phyloP scores from a whole-genome alignment of 2,888 invertebrate genomes.

The Cyclophora punctaria region DNA sequence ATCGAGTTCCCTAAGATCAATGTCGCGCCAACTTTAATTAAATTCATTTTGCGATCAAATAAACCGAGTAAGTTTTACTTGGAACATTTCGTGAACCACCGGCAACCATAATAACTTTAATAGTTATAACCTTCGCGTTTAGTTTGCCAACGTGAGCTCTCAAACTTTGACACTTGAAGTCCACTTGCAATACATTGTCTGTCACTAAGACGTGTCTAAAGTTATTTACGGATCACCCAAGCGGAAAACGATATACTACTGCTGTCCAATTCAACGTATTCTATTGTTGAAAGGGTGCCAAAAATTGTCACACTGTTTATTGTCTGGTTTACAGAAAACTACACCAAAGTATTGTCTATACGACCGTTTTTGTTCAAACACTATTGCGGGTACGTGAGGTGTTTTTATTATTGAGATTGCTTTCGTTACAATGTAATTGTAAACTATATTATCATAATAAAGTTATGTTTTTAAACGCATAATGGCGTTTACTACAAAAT shows the following conservation, averaged over 20 bases:
- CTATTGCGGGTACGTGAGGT: conserved; percentile 9
- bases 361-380: conserved; percentile 4
- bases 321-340: conserved; percentile 9
- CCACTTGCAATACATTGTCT: conserved; percentile 42
- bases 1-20: conserved; percentile 35
- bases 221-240: conserved; percentile 17
- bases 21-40: conserved; percentile 39
- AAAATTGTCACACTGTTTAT: conserved; percentile 3
- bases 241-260: conserved; percentile 6
- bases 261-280: conserved; percentile 5
- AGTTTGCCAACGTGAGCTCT: conserved; percentile 39
- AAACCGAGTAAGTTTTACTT: conserved; percentile 24
- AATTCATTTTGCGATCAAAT: conserved; percentile 43
- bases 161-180: conserved; percentile 56
- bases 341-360: not conserved
- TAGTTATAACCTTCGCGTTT: conserved; percentile 49
- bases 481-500: too few species aligned
- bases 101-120: conserved; percentile 54
- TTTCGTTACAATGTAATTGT: too few species aligned
- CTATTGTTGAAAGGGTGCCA: conserved; percentile 5
- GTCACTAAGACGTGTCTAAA: conserved; percentile 27
- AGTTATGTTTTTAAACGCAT: too few species aligned
- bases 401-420: not conserved
- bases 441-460: too few species aligned
- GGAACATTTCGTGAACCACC: conserved; percentile 33